These are phyloP conservation scores for Monochamus alternatus DNA, from an alignment of 2,888 invertebrate species.

Conservation along the genomic window DNA sequence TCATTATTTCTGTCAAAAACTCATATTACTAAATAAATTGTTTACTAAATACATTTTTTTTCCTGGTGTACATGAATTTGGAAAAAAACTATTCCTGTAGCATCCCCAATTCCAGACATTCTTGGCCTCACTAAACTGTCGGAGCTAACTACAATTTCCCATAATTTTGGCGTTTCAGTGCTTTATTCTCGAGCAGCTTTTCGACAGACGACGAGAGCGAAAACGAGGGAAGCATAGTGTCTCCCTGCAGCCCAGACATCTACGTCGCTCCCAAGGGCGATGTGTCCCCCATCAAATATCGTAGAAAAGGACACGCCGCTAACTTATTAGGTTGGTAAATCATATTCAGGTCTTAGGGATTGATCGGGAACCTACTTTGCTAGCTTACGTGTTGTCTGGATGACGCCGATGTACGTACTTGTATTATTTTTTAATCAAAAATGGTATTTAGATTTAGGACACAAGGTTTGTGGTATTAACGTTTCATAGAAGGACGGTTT, in stretches of 20 bases:
- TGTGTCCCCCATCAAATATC: constrained; percentile 62
- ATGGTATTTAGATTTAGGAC: constrained; percentile 30
- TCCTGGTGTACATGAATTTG: no score
- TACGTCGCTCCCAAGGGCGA: constrained; percentile 44
- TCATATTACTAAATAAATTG: no score
- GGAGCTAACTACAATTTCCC: no score
- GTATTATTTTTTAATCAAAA: constrained; percentile 30
- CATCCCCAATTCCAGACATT: no score
- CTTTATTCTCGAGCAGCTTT: constrained; percentile 76
- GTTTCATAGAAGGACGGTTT: background rate
- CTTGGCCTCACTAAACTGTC: no score
- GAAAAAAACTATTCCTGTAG: no score
- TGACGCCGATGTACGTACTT: constrained; percentile 56
- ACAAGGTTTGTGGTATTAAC: constrained; percentile 40
- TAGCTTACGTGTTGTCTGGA: constrained; percentile 40
- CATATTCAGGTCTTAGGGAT: constrained; percentile 38
- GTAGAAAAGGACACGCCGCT: constrained; percentile 67
- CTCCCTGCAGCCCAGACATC: constrained; percentile 70
- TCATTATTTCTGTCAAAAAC: no score
- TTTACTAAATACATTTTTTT: no score
- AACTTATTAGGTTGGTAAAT: constrained; percentile 70
- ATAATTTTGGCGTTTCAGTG: constrained; percentile 71
- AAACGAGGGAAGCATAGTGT: constrained; percentile 71
- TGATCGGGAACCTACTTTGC: constrained; percentile 37
- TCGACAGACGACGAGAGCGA: constrained; percentile 71